Percentiles rank a stretch among this genome's conserved stretches.
Conservation (phyloP, 2,888 invertebrate genomes). For the Watsonalla cultraria region DNA sequence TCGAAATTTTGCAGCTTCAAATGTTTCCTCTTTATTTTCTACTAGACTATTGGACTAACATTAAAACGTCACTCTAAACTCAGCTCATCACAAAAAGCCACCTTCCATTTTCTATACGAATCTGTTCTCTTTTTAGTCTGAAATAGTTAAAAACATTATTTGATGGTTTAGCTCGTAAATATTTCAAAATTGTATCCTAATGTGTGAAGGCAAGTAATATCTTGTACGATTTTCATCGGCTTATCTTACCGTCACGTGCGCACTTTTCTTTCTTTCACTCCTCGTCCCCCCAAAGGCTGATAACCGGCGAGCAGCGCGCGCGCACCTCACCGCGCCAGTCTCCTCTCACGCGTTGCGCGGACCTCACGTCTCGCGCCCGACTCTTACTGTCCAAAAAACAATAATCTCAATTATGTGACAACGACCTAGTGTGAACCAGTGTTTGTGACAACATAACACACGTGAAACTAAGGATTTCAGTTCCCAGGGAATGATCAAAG, state of each 20-base stretch:
- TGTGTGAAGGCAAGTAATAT: neutral
- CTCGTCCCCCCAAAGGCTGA: slow-evolving; percentile 66
- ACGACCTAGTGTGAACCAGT: slow-evolving; percentile 18
- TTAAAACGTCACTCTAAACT: too few relatives aligned
- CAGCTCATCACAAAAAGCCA: too few relatives aligned
- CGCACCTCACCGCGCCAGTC: slow-evolving; percentile 67
- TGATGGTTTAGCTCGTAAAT: too few relatives aligned
- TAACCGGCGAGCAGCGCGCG: slow-evolving; percentile 65
- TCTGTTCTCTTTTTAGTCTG: too few relatives aligned
- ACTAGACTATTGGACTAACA: too few relatives aligned
- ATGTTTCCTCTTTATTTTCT: neutral
- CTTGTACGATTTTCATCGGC: slow-evolving; percentile 37
- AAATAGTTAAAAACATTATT: too few relatives aligned
- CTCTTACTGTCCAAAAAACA: slow-evolving; percentile 8
- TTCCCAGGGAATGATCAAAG: slow-evolving; percentile 34
- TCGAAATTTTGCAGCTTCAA: slow-evolving; percentile 1
- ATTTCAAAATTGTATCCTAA: neutral
- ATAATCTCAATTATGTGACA: slow-evolving; percentile 43
- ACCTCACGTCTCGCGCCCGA: slow-evolving; percentile 38
- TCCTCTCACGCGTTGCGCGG: slow-evolving; percentile 41
- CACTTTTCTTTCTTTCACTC: slow-evolving; percentile 62
- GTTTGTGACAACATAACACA: slow-evolving; percentile 27
- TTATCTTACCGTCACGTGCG: slow-evolving; percentile 66
- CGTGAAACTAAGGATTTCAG: slow-evolving; percentile 32
- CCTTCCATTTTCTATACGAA: too few relatives aligned